Percentiles rank a stretch among this genome's conserved stretches.
Evolutionary conservation across 2,888 invertebrate species (phyloP).

Genomic region (Eupsilia transversa): DNA sequence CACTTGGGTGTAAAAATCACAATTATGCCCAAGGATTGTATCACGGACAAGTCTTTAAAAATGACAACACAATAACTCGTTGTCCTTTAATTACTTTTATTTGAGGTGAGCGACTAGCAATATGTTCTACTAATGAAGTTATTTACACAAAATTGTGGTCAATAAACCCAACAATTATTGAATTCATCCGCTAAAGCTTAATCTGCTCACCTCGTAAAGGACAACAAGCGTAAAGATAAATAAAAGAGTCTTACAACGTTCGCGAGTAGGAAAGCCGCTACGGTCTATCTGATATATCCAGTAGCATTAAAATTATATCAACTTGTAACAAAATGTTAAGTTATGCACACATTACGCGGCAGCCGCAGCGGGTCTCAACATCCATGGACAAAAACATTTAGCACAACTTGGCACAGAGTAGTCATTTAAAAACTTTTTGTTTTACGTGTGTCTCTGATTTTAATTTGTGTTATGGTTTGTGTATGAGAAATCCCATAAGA

Average conservation of each 20-base stretch:
- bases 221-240: conserved; percentile 49
- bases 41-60: conserved; percentile 5
- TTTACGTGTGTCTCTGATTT: neutral
- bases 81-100: conserved; percentile 23
- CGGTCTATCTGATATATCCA: conserved; percentile 56
- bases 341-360: conserved; percentile 10
- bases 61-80: conserved; percentile 38
- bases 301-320: conserved; percentile 56
- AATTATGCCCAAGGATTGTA: conserved; percentile 35
- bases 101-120: conserved; percentile 38
- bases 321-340: conserved; percentile 45
- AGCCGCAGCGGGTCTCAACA: conserved; percentile 9
- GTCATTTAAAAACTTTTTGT: neutral
- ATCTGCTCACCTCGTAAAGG: conserved; percentile 42
- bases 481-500: neutral
- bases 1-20: conserved; percentile 31
- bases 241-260: conserved; percentile 55
- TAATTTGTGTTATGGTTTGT: neutral
- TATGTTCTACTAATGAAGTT: conserved; percentile 1
- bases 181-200: neutral
- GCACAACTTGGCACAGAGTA: neutral
- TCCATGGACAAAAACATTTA: neutral
- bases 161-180: conserved; percentile 11
- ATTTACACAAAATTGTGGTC: conserved; percentile 15
- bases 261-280: conserved; percentile 59